Evolutionary conservation across 2,797 vertebrate genomes (phyloP), one percentile per base, ranked within the genome.

Genomic region (Coracias cyanogaster): DNA sequence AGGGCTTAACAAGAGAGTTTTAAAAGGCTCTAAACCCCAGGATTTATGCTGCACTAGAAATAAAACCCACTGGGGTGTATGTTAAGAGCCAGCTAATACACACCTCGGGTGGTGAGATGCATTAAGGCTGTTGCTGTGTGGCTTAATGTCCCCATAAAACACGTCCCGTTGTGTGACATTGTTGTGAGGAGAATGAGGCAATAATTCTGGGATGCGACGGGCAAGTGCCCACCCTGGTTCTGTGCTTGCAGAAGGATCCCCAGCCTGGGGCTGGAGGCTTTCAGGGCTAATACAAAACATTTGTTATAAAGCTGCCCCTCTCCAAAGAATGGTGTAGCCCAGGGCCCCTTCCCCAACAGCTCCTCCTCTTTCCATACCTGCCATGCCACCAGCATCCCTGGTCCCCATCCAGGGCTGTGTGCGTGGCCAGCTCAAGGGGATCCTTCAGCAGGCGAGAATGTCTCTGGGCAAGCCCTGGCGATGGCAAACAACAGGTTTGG

Each of bases 131-230:
- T 78, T 39, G 95, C 94, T 81, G 82, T 25, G 79, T 33, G 89
- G 89, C 86, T 94, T 93, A 90, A 94, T 76, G 66, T 93, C 82
- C 85, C 73, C 91, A 96, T 96, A 96, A 96, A 96, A 66, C 93
- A 82, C 19, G 0, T 95, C 93, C 93, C 8, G 46, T 83, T 54
- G 94, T 49, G 95, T 6, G 35, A 95, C 80, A 94, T 90, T 94
- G 89, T 95, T 94, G 89, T 49, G 79, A 94, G 55, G 80, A 96
- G 94, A 94, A 96, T 90, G 93, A 82, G 82, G 87, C 87, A 94
- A 92, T 95, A 96, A 92, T 69, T 91, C 89, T 10, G 39, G 62
- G 89, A 65, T 3, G 0, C 1, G 7, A 49, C 15, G 1, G 62
- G 35, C 9, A 4, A 79, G 74, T 31, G 71, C 92, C 90, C 9